Evolutionary conservation across 2,888 invertebrate genomes (phyloP), one percentile per base, ranked within the genome.

Genomic region (Megaustenia siamemsis): DNA sequence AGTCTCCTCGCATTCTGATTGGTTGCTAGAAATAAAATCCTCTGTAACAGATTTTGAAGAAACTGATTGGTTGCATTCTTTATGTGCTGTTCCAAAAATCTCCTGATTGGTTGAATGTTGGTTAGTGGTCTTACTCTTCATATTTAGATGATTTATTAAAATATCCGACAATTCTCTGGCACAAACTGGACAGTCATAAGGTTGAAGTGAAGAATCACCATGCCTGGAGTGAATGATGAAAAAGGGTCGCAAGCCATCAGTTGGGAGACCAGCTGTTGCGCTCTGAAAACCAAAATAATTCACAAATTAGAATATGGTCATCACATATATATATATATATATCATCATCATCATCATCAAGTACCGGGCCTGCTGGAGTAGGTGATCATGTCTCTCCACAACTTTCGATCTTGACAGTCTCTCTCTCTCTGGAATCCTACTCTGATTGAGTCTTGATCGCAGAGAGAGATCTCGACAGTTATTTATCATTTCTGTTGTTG

Each of bases 201-300:
- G 83, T 32, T 77, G 77, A 10, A 69, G 32, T 8, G 60, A 35
- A 24, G 77, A 43, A 18, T 38, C 53, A 4, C 77, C 83, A 40
- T 83, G 83, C 28, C 35, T n/a, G 1, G 83, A 83, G 56, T 83
- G 83, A 21, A 83, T 83, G 4, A 83, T 56, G n/a, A 83, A 83
- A 32, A 63, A 69, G 3, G 83, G 56, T 10, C n/a, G 49, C n/a
- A 77, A 71, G n/a, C 83, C 83, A 75, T 83, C 78, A 12, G 83
- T 82, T 43, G 82, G 76, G 10, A 82, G 66, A 8, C 82, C 82
- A 15, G 76, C 76, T 35, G 49, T 82, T 21, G 49, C 32, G 35
- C 82, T 82, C 82, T 82, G 82, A 12, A 60, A 56, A 43, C 0
- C 5, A 60, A 24, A 75, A 49, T 3, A 68, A 4, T 28, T n/a